Percentiles rank a stretch among this genome's conserved stretches.
Evolutionary conservation across 2,797 vertebrate genomes (phyloP).

Genomic region (Allobates femoralis): DNA sequence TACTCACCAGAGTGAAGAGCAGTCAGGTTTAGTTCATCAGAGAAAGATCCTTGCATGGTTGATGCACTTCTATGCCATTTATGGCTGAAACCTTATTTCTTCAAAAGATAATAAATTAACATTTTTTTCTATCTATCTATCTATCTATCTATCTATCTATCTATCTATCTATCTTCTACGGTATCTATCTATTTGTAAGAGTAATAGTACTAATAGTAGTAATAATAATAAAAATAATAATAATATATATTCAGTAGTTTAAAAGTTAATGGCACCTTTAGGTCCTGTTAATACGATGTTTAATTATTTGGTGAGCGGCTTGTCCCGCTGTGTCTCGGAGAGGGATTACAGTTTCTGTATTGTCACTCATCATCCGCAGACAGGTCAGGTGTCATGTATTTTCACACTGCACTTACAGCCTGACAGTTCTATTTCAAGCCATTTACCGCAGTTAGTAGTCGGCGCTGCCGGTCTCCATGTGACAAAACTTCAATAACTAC

Average conservation of each 20-base stretch:
- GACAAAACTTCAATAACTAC: conserved; percentile 12
- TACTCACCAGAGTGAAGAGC: no score
- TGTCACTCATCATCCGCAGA: conserved; percentile 27
- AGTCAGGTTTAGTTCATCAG: no score
- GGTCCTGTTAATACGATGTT: background rate
- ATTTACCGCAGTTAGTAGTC: conserved; percentile 7
- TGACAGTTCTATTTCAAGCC: conserved; percentile 21
- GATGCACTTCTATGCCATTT: no score
- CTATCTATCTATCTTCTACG: conserved; percentile 3
- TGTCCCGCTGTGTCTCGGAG: background rate
- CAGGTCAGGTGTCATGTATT: conserved; percentile 31
- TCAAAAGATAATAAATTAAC: no score
- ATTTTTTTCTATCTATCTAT: background rate
- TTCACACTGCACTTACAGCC: background rate
- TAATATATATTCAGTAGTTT: background rate
- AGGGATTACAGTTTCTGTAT: conserved; percentile 1
- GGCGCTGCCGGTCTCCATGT: background rate
- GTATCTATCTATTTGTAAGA: background rate
- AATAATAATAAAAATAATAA: no score
- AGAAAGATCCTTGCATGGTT: no score
- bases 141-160: conserved; percentile 10
- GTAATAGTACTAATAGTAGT: background rate
- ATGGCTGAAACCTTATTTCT: no score
- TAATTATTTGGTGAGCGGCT: background rate
- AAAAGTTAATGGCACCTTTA: background rate